Evolutionary conservation across 2,113 vertebrate genomes (phyloP).

Genomic region (Cyanistes caeruleus): DNA sequence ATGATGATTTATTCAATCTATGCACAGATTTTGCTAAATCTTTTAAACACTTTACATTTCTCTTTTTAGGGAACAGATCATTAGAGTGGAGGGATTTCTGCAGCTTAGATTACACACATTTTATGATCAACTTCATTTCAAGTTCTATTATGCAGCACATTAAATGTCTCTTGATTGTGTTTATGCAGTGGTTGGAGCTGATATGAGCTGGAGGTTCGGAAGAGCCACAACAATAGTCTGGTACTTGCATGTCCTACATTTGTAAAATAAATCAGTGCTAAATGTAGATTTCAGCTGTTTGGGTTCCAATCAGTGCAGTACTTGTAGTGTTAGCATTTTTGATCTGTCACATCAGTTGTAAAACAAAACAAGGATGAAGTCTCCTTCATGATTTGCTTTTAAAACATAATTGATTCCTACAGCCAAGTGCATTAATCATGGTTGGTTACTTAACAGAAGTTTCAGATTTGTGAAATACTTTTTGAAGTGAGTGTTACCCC

Average conservation of each 20-base stretch:
- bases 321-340: not conserved
- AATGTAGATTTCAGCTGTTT: not conserved
- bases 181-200: not conserved
- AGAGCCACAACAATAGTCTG: not conserved
- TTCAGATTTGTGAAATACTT: not conserved
- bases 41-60: constrained; percentile 31
- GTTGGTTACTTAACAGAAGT: not conserved
- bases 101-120: constrained; percentile 1
- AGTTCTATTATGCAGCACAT: not conserved
- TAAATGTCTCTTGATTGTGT: not conserved
- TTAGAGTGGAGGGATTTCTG: not conserved
- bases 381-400: constrained; percentile 8
- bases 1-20: not conserved
- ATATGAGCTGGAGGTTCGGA: not conserved
- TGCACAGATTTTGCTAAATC: not conserved
- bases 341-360: not conserved
- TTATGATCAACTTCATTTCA: not conserved
- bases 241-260: not conserved
- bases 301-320: not conserved
- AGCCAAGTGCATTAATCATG: constrained; percentile 11
- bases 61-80: not conserved
- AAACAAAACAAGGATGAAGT: constrained; percentile 41
- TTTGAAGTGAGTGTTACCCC: not conserved
- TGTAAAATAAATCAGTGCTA: not conserved
- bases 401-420: constrained; percentile 16